Evolutionary conservation across 2,113 vertebrate species (phyloP).

Genomic region (Lutjanus erythropterus): DNA sequence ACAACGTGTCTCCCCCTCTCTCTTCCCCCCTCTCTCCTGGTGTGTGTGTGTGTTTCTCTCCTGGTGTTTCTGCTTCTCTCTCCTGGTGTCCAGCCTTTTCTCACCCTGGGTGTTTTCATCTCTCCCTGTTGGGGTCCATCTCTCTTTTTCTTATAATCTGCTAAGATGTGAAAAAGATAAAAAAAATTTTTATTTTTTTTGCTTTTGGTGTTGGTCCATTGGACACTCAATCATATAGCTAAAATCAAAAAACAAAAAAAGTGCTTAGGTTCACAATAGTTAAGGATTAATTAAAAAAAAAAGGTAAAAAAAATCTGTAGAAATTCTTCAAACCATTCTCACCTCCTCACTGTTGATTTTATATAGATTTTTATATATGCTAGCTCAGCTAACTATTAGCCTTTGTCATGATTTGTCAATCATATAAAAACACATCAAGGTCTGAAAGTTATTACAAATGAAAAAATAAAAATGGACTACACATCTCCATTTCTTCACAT

Average conservation of each 20-base stretch:
- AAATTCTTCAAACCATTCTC: too few species aligned
- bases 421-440: too few species aligned
- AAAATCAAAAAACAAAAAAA: too few species aligned
- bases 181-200: background rate
- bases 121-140: slow-evolving; percentile 23
- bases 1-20: background rate
- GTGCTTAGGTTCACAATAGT: background rate
- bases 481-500: too few species aligned
- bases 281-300: too few species aligned
- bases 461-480: too few species aligned
- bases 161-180: slow-evolving; percentile 28
- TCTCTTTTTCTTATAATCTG: slow-evolving; percentile 18
- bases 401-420: too few species aligned
- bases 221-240: slow-evolving; percentile 18
- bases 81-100: slow-evolving; percentile 34
- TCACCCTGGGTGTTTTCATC: slow-evolving; percentile 32
- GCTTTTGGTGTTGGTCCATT: slow-evolving; percentile 31
- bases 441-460: too few species aligned
- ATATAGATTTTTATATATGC: too few species aligned
- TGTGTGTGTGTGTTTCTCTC: slow-evolving; percentile 15
- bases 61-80: slow-evolving; percentile 31
- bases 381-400: too few species aligned
- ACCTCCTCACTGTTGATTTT: background rate
- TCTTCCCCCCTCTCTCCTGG: background rate
- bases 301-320: too few species aligned